Conservation (phyloP, 2,797 vertebrate species). For the Sandelia bainsii region DNA sequence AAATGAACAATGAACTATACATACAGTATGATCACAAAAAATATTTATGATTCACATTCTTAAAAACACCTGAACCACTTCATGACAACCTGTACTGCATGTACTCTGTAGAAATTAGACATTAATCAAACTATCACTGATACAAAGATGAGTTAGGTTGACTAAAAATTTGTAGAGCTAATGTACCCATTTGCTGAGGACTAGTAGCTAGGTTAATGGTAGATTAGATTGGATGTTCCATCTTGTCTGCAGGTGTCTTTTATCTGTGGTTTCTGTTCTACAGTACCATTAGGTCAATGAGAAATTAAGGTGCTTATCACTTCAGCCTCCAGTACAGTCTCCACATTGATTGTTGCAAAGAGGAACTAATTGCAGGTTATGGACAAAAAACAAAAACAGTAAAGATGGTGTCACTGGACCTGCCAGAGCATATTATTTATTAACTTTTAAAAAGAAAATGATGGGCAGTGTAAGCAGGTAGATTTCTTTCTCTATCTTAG, state of each 20-base stretch:
- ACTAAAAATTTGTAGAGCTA: slow-evolving; percentile 17
- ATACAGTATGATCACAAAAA: slow-evolving; percentile 4
- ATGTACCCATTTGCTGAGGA: background rate
- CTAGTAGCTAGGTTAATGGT: background rate
- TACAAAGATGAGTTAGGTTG: slow-evolving; percentile 12
- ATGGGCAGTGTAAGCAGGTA: background rate
- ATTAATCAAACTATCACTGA: slow-evolving; percentile 6
- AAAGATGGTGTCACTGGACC: slow-evolving; percentile 10
- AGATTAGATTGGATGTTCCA: background rate
- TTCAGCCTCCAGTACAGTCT: slow-evolving; percentile 40
- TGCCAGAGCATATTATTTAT: slow-evolving; percentile 17
- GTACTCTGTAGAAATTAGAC: background rate
- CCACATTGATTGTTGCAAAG: slow-evolving; percentile 52
- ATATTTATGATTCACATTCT: slow-evolving; percentile 7
- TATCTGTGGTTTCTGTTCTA: slow-evolving; percentile 16
- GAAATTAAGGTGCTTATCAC: slow-evolving; percentile 58
- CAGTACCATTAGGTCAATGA: slow-evolving; percentile 60
- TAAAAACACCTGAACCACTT: slow-evolving; percentile 2
- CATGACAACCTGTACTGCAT: background rate
- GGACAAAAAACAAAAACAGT: slow-evolving; percentile 33
- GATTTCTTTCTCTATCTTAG: background rate
- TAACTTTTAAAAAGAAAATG: slow-evolving; percentile 7
- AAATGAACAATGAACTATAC: slow-evolving; percentile 8
- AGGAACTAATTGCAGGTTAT: slow-evolving; percentile 47
- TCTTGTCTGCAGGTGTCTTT: slow-evolving; percentile 22